Evolutionary conservation across 2,113 vertebrate genomes (phyloP).

Genomic region (Vulpes vulpes): DNA sequence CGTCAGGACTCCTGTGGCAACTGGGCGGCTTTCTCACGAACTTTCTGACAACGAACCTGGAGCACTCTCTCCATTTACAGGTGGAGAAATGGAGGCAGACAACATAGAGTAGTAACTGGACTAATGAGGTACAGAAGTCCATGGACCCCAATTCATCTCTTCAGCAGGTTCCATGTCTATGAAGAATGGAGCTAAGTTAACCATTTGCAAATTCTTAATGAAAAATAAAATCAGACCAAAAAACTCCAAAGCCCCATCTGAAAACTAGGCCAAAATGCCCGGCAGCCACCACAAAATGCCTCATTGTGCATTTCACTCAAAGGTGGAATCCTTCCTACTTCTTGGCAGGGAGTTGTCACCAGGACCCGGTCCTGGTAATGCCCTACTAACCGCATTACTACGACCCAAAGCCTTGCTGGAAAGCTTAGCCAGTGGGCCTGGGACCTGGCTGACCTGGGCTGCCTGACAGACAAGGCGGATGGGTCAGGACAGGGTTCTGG

Average conservation of each 20-base stretch:
- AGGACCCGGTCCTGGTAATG: neutral
- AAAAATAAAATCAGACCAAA: slow-evolving; percentile 40
- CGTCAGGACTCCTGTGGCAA: fast-evolving
- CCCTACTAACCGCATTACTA: neutral
- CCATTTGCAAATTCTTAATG: neutral
- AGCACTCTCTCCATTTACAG: neutral
- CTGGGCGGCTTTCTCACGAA: neutral
- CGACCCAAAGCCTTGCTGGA: neutral
- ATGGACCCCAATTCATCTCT: neutral
- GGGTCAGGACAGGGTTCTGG: neutral
- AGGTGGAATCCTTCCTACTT: neutral
- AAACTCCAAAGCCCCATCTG: neutral
- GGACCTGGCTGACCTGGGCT: neutral
- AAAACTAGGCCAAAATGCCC: neutral
- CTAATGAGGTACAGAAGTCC: neutral
- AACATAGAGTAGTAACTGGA: neutral
- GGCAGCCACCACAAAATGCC: neutral
- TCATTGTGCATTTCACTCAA: neutral
- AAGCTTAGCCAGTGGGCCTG: neutral
- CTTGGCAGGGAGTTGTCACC: neutral
- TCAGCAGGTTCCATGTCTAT: neutral
- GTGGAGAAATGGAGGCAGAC: neutral
- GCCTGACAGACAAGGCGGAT: neutral
- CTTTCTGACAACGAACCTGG: neutral
- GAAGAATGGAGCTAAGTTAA: neutral